Evolutionary conservation across 2,113 vertebrate genomes (phyloP).

Genomic region (Peromyscus maniculatus): DNA sequence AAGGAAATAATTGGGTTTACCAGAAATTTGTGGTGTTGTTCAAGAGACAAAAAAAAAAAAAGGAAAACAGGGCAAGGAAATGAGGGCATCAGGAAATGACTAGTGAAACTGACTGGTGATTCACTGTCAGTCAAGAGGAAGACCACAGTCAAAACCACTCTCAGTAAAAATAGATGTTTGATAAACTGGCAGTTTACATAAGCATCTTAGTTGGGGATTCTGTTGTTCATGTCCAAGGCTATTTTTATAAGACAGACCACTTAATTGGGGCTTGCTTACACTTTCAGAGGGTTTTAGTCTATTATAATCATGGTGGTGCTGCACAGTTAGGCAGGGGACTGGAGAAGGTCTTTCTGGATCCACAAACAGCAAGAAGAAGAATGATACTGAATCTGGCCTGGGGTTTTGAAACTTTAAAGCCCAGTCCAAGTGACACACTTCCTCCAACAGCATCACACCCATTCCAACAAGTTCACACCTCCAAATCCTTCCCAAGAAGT

Average conservation of each 20-base stretch:
- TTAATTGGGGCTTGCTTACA: background rate
- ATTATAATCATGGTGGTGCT: background rate
- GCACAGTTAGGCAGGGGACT: rapidly evolving
- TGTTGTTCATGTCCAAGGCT: background rate
- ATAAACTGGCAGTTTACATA: background rate
- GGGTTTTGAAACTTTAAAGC: background rate
- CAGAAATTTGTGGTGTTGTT: background rate
- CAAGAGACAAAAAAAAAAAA: background rate
- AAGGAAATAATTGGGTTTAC: background rate
- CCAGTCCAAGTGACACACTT: background rate
- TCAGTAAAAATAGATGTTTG: background rate
- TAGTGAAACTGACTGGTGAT: background rate
- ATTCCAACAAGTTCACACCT: background rate
- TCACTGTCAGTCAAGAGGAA: background rate
- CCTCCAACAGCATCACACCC: background rate
- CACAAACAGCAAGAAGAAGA: background rate
- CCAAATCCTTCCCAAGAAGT: background rate
- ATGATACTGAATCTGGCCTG: background rate
- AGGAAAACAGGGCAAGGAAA: background rate
- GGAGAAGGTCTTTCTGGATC: background rate
- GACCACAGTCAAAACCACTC: background rate
- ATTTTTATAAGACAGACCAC: background rate
- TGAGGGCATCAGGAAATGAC: background rate
- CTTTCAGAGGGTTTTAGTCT: background rate
- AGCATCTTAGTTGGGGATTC: background rate